Evolutionary conservation across 2,113 vertebrate genomes (phyloP), one percentile per base, ranked within the genome.

Genomic region (Corythaixoides concolor): DNA sequence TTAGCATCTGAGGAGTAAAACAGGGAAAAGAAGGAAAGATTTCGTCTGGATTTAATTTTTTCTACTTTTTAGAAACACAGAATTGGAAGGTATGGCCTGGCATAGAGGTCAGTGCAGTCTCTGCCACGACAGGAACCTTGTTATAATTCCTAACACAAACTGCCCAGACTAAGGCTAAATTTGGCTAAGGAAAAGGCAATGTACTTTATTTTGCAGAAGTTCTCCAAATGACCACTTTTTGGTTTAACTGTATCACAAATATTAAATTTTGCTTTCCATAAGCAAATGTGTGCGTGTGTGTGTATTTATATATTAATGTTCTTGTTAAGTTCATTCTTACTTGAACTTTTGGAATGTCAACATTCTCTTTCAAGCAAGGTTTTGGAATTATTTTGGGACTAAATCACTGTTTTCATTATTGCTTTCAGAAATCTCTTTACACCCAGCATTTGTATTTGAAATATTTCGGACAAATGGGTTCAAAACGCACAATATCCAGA

Each of bases 1-100:
- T 97, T 98, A 3, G 91, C 67, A 95, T 79, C 99, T 99, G 62
- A 86, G 75, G 26, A 63, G 47, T 17, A 64, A 88, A 85, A 74
- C 12, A 43, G 11, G 39, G 9, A 49, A 92, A 70, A 85, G 5
- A 63, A 76, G 70, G 18, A 69, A 79, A 19, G 63, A 47, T 58
- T 85, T 79, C 79, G 35, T 15, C 49, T 68, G 22, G 15, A 56
- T 79, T 81, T 64, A n/a, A 26, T 4, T 50, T 80, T 69, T 81
- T 28, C 22, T 63, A 2, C 12, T 35, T 43, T 63, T 52, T 21
- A 19, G 43, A n/a, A 59, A 55, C 16, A 47, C 0, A 27, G 10
- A 50, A 37, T 12, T 76, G 33, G 56, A 90, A 95, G 56, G 28
- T 52, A 28, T 8, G 35, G 28, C 28, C 52, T 64, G 32, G 7